These are phyloP conservation scores for Sebastes trivittatus DNA, from an alignment of 2,797 vertebrate genomes.

Conservation along the genomic window DNA sequence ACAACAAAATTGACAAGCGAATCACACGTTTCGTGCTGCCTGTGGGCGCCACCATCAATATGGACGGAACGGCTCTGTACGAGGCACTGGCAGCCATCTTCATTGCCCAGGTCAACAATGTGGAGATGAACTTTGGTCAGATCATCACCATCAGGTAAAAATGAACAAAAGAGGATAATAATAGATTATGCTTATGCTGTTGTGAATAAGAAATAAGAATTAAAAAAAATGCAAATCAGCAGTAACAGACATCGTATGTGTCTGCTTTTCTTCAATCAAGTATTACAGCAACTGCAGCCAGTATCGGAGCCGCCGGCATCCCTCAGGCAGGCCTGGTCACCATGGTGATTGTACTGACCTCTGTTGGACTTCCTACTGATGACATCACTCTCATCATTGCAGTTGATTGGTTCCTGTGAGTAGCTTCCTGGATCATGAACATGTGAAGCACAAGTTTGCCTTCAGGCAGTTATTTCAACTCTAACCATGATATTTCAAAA, in stretches of 20 bases:
- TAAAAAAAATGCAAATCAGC: fast-evolving
- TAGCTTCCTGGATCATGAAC: slow-evolving; percentile 51
- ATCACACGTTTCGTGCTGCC: slow-evolving; percentile 95
- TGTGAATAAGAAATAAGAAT: neutral
- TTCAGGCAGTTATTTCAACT: no score
- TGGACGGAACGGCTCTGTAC: slow-evolving; percentile 98
- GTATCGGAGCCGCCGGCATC: slow-evolving; percentile 96
- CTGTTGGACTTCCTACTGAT: slow-evolving; percentile 96
- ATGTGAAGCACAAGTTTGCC: neutral
- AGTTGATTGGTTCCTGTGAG: slow-evolving; percentile 99
- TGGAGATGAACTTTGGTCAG: slow-evolving; percentile 97
- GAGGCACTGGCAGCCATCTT: slow-evolving; percentile 97
- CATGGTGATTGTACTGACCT: slow-evolving; percentile 98
- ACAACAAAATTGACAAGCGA: slow-evolving; percentile 93
- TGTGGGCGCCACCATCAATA: slow-evolving; percentile 96
- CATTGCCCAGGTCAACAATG: slow-evolving; percentile 97
- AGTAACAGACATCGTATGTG: neutral
- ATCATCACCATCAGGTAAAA: slow-evolving; percentile 97
- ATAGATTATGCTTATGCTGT: neutral
- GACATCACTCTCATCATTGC: slow-evolving; percentile 99
- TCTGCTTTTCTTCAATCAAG: slow-evolving; percentile 69
- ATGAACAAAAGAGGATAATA: neutral
- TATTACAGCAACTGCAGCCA: slow-evolving; percentile 97
- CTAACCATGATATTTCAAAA: no score
- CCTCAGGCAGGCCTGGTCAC: slow-evolving; percentile 97